Evolutionary conservation across 2,113 vertebrate species (phyloP), one percentile per base, ranked within the genome.

Genomic region (Formicarius rufipectus): DNA sequence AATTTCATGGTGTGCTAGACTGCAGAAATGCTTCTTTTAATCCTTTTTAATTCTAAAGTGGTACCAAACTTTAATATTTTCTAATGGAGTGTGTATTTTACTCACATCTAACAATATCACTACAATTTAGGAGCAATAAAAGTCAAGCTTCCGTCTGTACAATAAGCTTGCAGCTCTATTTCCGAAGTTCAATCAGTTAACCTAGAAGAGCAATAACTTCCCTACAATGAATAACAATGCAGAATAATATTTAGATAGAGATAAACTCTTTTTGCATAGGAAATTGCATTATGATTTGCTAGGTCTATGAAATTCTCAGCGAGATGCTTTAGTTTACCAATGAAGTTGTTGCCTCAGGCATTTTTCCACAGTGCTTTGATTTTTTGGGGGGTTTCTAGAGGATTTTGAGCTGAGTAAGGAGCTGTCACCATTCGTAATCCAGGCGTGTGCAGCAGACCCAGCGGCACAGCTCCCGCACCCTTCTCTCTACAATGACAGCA

Each of bases 171-270:
- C 80, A 58, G 96, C 94, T 97, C 95, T 96, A 92, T 94, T 97
- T 97, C 95, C 92, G 63, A 96, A 97, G 98, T 98, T 98, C 97
- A 97, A 90, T 96, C 97, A 97, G 95, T 98, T 98, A 98, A 98
- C 98, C 97, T 96, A 94, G 94, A 96, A 97, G 90, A 97, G 97
- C 96, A 96, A 96, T 96, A 96, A 97, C 94, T 93, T 93, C 91
- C 86, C 94, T 80, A 55, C 96, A 92, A 96, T 97, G 97, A 97
- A 94, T 96, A 98, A 98, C 63, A 81, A 97, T 78, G 71, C 87
- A n/a, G 96, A 98, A 97, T 96, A 97, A 96, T 95, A 97, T 97
- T 94, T 95, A 94, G 96, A 96, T 95, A 95, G 94, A 97, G 95
- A 97, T 96, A 97, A 97, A 96, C 95, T 53, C 90, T 89, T 97